Evolutionary conservation across 2,797 vertebrate genomes (phyloP).

Genomic region (Epinephelus coioides): DNA sequence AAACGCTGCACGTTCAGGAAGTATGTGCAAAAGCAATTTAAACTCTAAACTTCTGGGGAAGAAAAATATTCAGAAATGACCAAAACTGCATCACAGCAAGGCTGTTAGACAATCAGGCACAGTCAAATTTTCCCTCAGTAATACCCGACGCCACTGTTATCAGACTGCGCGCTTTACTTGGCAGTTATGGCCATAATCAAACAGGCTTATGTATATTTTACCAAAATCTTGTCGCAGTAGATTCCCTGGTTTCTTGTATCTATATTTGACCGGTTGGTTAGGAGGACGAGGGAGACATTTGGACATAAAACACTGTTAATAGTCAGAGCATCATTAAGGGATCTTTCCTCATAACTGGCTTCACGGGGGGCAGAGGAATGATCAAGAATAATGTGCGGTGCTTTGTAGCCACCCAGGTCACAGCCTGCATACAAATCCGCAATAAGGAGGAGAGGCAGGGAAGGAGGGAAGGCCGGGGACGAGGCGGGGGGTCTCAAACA

Average conservation of each 20-base stretch:
- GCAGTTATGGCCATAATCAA: conserved; percentile 69
- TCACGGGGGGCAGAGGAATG: conserved; percentile 95
- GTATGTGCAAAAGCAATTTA: neutral
- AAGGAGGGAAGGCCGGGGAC: conserved; percentile 66
- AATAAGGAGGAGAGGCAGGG: conserved; percentile 83
- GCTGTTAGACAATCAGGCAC: conserved; percentile 8
- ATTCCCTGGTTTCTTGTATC: conserved; percentile 76
- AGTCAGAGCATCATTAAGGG: conserved; percentile 96
- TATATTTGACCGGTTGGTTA: conserved; percentile 88
- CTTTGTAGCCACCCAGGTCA: conserved; percentile 95
- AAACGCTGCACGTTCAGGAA: neutral
- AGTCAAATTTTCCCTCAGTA: conserved; percentile 11
- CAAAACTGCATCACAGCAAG: conserved; percentile 1
- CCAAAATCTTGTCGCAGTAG: conserved; percentile 73
- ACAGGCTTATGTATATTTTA: conserved; percentile 74
- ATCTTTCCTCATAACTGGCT: conserved; percentile 96
- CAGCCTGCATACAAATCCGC: conserved; percentile 97
- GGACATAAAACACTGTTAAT: conserved; percentile 96
- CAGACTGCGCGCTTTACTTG: conserved; percentile 37
- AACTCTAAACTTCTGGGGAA: neutral
- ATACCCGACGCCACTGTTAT: conserved; percentile 15
- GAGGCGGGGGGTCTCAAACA: conserved; percentile 69
- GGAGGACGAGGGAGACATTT: conserved; percentile 90
- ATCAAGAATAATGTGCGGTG: conserved; percentile 96
- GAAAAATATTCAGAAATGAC: neutral